phyloP scores from a whole-genome alignment of 2,888 invertebrate genomes.

The Synergus umbraculus region DNA sequence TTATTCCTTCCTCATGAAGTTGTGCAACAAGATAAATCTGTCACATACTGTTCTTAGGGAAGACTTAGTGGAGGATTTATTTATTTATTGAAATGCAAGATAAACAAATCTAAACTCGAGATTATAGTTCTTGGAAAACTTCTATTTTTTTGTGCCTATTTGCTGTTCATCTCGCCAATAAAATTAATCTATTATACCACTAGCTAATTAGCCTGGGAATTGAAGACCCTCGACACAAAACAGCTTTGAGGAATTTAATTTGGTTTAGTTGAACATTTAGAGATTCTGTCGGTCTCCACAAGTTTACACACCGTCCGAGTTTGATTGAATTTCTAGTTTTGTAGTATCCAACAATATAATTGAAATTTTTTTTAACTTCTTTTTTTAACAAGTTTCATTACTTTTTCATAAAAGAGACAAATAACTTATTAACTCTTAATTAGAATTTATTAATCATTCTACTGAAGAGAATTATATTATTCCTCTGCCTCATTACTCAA shows the following conservation, averaged over 20 bases:
- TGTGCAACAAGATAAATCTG: neutral
- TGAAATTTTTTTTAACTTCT: neutral
- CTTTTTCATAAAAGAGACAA: too few species aligned
- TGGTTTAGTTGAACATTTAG: slow-evolving; percentile 1
- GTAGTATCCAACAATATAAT: neutral
- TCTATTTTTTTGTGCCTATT: neutral
- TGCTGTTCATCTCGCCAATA: neutral
- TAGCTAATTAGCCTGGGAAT: neutral
- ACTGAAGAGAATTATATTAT: neutral
- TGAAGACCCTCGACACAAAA: neutral
- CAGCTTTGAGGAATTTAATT: neutral
- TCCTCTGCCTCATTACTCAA: neutral
- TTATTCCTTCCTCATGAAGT: neutral
- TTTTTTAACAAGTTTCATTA: neutral
- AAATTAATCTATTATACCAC: too few species aligned
- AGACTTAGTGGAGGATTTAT: neutral
- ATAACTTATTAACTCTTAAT: too few species aligned
- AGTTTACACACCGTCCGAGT: slow-evolving; percentile 5
- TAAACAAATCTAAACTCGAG: neutral
- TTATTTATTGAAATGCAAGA: neutral
- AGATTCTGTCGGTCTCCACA: neutral
- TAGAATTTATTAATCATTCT: too few species aligned
- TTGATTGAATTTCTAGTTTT: neutral
- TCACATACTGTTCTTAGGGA: neutral
- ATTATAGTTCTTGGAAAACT: neutral